These are phyloP conservation scores for Heterodera filipjevi DNA, from an alignment of 2,888 invertebrate species.

Conservation along the genomic window DNA sequence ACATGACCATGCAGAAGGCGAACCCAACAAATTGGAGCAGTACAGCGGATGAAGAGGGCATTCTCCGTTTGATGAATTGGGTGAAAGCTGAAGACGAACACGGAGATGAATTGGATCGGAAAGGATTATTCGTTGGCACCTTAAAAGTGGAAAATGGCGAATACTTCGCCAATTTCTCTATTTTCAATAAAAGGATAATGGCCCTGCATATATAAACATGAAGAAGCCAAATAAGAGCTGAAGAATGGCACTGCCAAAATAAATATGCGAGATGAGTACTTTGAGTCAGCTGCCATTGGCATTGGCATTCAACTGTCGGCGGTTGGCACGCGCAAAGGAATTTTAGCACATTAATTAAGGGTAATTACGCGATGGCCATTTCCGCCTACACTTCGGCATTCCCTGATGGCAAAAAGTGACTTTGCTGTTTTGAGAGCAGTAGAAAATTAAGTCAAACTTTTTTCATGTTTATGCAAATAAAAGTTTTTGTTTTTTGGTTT, in stretches of 20 bases:
- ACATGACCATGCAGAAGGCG: neutral
- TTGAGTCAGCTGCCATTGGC: neutral
- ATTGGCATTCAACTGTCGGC: neutral
- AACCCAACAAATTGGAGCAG: neutral
- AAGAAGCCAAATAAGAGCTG: neutral
- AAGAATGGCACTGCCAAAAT: neutral
- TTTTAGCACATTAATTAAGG: slow-evolving; percentile 3
- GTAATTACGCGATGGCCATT: neutral
- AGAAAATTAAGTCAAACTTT: neutral
- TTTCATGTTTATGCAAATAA: too few species aligned
- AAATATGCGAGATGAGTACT: neutral
- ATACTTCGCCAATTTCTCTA: neutral
- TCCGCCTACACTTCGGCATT: neutral
- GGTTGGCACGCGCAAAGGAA: neutral
- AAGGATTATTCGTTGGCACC: too few species aligned
- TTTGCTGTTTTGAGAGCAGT: neutral
- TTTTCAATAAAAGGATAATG: neutral
- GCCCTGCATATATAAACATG: neutral
- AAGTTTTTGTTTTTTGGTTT: too few species aligned
- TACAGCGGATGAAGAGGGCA: neutral
- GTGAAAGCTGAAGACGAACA: too few species aligned
- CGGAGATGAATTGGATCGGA: too few species aligned
- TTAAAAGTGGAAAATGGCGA: neutral
- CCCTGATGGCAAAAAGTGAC: neutral
- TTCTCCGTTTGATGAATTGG: neutral